phyloP scores from a whole-genome alignment of 2,113 vertebrate species.

The Hypanus sabinus region DNA sequence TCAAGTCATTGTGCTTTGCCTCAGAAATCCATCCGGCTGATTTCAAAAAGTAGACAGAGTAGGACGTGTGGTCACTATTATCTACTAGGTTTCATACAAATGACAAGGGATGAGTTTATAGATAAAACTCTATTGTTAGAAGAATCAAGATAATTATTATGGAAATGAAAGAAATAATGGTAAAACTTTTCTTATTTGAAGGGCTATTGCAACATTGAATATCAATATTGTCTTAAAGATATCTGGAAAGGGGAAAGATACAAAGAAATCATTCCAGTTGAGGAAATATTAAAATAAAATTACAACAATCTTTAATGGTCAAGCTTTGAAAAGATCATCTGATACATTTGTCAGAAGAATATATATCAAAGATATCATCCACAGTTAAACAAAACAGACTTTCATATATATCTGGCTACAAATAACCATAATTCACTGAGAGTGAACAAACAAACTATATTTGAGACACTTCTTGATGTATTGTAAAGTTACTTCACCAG shows the following conservation, averaged over 20 bases:
- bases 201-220: not conserved
- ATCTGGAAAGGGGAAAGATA: not conserved
- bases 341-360: not conserved
- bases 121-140: not conserved
- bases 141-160: not conserved
- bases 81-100: no score
- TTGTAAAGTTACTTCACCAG: not conserved
- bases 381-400: not conserved
- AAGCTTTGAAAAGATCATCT: not conserved
- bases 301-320: not conserved
- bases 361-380: not conserved
- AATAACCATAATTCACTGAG: not conserved
- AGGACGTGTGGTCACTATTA: no score
- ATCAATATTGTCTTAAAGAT: no score
- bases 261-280: not conserved
- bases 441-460: slow-evolving; percentile 13
- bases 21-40: no score
- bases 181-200: not conserved
- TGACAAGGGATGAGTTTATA: no score
- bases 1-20: no score
- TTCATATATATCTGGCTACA: not conserved
- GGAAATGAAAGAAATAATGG: not conserved
- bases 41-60: no score
- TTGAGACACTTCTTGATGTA: not conserved
- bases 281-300: not conserved